Base-by-base conservation (phyloP, 2,888 invertebrate genomes). In the Cephus rjabovi region DNA sequence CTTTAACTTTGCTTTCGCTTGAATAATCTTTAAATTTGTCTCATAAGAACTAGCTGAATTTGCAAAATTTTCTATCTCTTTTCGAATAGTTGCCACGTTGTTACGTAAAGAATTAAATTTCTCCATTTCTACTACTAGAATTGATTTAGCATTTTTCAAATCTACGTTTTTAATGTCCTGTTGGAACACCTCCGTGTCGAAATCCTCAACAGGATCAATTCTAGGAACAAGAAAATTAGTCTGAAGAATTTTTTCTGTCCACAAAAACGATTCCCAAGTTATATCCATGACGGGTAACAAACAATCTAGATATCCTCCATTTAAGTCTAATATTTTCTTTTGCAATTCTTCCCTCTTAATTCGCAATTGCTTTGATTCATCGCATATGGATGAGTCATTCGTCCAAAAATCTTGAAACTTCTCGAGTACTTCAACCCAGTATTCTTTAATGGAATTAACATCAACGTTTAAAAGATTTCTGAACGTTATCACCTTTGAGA, bases 351-450 rank as follows among this genome's bases (percentile, higher is more conserved):
- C 78, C 73, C 87, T 85, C 34, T 83, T 86, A 1, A 78, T 77
- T 74, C 86, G 85, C 68, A 90, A 80, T 31, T 89, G 81, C 71
- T 90, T 86, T 12, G 86, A 73, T 73, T 89, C 87, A 9, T 87
- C 86, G 34, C 85, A 86, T 15, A 81, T 75, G 6, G 82, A 84
- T 75, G 74, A 79, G 30, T 81, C 81, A 9, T n/a, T 73, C 0
- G 74, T 31, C 11, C 86, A 78, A 33, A 81, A 75, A 15, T 56
- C 40, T n/a, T 80, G 74, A 12, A 82, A 83, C 69, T 82, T 82
- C 2, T 34, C 73, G 69, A 80, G 34, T 33, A 82, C 74, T 30
- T 69, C 71, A 31, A 76, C 76, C 88, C 86, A 88, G 33, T 77
- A 81, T 73, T 81, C 70, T 73, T 80, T 79, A 11, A 79, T 74